These are phyloP conservation scores for Parochlus steinenii DNA, from an alignment of 2,888 invertebrate species.

Conservation along the genomic window DNA sequence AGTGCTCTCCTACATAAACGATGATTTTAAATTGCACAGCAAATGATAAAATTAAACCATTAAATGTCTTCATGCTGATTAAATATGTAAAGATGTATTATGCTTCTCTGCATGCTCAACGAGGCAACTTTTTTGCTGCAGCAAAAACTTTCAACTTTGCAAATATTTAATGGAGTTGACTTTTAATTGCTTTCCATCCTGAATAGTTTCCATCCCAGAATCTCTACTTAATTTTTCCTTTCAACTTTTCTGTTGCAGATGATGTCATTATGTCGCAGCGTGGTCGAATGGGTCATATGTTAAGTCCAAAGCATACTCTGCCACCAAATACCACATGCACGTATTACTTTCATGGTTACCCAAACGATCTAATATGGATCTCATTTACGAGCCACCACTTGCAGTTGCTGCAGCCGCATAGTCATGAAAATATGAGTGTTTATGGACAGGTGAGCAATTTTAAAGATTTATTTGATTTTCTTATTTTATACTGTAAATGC, in stretches of 20 bases:
- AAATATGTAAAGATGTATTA: no score
- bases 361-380: constrained; percentile 70
- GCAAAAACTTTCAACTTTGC: background rate
- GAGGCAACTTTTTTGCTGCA: background rate
- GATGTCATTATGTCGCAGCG: constrained; percentile 34
- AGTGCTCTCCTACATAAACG: no score
- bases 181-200: constrained; percentile 1
- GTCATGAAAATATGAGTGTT: constrained; percentile 34
- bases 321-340: constrained; percentile 77
- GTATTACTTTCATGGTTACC: constrained; percentile 65
- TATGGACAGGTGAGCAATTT: constrained; percentile 30
- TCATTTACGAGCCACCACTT: constrained; percentile 76
- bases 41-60: no score
- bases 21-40: no score
- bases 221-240: constrained; percentile 20
- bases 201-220: no score
- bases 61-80: no score
- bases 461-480: no score
- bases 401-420: constrained; percentile 48
- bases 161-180: background rate
- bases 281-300: constrained; percentile 53
- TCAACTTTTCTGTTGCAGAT: no score
- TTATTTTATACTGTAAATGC: constrained; percentile 26
- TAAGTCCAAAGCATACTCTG: constrained; percentile 68
- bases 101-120: no score